Evolutionary conservation across 2,888 invertebrate species (phyloP).

Genomic region (Xestia xanthographa): DNA sequence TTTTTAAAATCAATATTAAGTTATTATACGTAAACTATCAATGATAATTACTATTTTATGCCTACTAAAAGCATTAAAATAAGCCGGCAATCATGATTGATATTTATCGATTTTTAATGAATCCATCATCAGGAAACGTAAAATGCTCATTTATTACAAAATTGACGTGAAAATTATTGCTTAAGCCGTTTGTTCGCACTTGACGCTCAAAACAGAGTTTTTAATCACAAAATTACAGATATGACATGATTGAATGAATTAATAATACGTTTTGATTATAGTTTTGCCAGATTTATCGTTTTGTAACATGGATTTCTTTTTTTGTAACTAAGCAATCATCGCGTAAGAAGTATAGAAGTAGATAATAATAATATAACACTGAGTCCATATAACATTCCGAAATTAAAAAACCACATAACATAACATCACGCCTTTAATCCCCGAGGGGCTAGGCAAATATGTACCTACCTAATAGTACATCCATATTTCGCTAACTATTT

Average conservation of each 20-base stretch:
- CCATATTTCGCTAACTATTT: too few species aligned
- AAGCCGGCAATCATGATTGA: slow-evolving; percentile 19
- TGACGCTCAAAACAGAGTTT: slow-evolving; percentile 16
- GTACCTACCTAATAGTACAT: too few species aligned
- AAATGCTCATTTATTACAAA: slow-evolving; percentile 48
- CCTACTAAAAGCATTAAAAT: slow-evolving; percentile 15
- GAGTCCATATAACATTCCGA: too few species aligned
- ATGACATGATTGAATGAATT: slow-evolving; percentile 42
- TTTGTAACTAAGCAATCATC: not conserved
- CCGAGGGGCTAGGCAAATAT: too few species aligned
- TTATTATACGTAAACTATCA: slow-evolving; percentile 4
- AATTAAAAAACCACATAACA: too few species aligned
- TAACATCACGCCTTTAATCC: too few species aligned
- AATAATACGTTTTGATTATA: slow-evolving; percentile 41
- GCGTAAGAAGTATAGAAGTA: not conserved
- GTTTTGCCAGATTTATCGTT: slow-evolving; percentile 37
- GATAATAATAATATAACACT: not conserved
- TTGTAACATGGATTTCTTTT: slow-evolving; percentile 1
- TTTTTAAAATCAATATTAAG: slow-evolving; percentile 25
- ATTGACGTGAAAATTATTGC: slow-evolving; percentile 47
- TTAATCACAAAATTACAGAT: slow-evolving; percentile 26
- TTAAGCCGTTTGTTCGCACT: slow-evolving; percentile 35
- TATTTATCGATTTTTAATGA: slow-evolving; percentile 52
- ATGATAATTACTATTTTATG: slow-evolving; percentile 23
- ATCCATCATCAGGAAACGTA: slow-evolving; percentile 48